phyloP scores from a whole-genome alignment of 2,797 vertebrate species.

The Periophthalmus magnuspinnatus region DNA sequence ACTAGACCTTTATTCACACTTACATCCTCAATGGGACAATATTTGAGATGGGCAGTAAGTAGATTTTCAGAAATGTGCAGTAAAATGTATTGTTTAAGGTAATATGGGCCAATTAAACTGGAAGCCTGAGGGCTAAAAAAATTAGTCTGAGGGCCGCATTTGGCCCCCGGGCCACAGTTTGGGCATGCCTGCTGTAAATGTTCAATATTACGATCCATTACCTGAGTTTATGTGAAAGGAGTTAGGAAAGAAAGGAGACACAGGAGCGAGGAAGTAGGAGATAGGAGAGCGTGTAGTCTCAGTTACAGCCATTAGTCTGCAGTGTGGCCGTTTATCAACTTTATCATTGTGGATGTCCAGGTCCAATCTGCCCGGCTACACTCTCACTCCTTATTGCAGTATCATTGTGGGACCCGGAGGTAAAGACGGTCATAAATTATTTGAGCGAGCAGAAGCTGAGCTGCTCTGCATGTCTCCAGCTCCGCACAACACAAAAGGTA shows the following conservation, averaged over 20 bases:
- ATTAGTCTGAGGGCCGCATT: no score
- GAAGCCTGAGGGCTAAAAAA: no score
- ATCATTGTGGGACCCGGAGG: conserved; percentile 1
- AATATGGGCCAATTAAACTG: no score
- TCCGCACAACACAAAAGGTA: background rate
- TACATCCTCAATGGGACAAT: no score
- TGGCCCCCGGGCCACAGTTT: no score
- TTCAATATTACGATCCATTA: background rate
- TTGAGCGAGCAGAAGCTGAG: conserved; percentile 8
- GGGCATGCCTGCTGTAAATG: no score
- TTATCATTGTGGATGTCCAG: conserved; percentile 13
- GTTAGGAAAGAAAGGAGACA: background rate
- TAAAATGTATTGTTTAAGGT: no score
- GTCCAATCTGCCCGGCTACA: conserved; percentile 5
- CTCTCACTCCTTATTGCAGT: conserved; percentile 2
- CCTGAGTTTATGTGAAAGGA: background rate
- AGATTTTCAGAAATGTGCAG: no score
- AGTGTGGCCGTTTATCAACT: conserved; percentile 9
- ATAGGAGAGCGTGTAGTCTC: conserved; percentile 4
- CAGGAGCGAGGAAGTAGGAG: background rate
- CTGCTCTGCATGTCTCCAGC: conserved; percentile 2
- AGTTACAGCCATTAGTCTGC: conserved; percentile 1
- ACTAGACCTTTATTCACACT: no score
- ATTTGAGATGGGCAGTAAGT: no score
- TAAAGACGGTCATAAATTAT: conserved; percentile 15